phyloP scores from a whole-genome alignment of 2,113 vertebrate species.

The Puntigrus tetrazona region DNA sequence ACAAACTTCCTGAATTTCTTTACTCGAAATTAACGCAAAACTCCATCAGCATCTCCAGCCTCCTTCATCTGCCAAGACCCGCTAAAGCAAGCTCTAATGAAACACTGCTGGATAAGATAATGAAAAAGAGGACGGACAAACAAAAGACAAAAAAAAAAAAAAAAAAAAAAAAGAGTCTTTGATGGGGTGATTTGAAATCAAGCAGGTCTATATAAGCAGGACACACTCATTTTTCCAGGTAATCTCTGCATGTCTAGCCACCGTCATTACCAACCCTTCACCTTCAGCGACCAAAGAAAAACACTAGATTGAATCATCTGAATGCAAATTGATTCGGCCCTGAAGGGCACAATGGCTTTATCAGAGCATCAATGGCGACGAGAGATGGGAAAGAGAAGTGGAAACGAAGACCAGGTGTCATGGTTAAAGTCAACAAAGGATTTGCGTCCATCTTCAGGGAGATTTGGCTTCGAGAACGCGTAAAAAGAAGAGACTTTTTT shows the following conservation, averaged over 20 bases:
- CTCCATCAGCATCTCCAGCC: background rate
- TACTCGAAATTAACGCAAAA: background rate
- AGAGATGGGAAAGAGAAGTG: background rate
- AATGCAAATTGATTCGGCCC: slow-evolving; percentile 33
- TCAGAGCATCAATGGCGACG: background rate
- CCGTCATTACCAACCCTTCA: slow-evolving; percentile 38
- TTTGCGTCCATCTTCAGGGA: background rate
- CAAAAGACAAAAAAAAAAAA: background rate
- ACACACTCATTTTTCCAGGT: slow-evolving; percentile 30
- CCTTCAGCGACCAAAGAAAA: slow-evolving; percentile 11
- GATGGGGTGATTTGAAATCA: slow-evolving; percentile 31
- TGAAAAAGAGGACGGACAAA: background rate
- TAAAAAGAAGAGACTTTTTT: background rate
- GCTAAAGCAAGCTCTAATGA: background rate
- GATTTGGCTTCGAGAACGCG: background rate
- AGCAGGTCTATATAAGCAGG: background rate
- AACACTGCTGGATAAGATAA: background rate
- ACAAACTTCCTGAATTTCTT: background rate
- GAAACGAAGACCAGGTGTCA: background rate
- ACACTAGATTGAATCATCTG: slow-evolving; percentile 27
- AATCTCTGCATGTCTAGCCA: slow-evolving; percentile 8
- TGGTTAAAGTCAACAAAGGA: background rate
- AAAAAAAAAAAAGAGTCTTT: background rate
- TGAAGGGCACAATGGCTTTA: background rate
- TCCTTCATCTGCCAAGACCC: background rate